These are phyloP conservation scores for Holacanthella duospinosa DNA, from an alignment of 2,888 invertebrate species.

Conservation along the genomic window DNA sequence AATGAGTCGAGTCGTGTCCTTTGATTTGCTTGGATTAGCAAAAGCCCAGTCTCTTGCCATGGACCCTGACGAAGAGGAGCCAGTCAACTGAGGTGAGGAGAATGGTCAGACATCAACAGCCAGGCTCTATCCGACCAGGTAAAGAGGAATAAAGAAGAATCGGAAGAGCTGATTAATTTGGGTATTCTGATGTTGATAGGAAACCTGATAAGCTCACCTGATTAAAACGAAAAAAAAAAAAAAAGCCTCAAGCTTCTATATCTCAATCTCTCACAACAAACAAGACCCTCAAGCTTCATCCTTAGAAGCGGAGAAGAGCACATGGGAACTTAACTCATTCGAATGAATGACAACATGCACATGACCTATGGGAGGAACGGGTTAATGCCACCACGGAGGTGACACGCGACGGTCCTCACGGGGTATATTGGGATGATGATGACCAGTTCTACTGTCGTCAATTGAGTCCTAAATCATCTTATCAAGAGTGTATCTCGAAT, in stretches of 20 bases:
- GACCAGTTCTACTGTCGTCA: no score
- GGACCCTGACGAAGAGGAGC: background rate
- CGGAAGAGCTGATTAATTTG: no score
- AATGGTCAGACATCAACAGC: no score
- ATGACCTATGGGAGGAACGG: background rate
- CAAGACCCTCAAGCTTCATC: background rate
- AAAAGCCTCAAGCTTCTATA: background rate
- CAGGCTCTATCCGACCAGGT: no score
- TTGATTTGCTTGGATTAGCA: conserved; percentile 5
- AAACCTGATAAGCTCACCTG: background rate
- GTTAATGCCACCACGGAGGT: background rate
- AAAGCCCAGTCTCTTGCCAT: background rate
- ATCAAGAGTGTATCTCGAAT: no score
- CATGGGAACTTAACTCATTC: background rate
- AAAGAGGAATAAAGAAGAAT: no score
- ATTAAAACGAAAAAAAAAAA: background rate
- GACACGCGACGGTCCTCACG: background rate
- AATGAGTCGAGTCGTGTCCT: background rate
- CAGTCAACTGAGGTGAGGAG: background rate
- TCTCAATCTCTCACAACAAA: conserved; percentile 3
- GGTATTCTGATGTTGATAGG: background rate
- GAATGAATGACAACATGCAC: background rate
- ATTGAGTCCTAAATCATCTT: no score
- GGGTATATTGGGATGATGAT: no score
- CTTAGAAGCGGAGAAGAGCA: background rate